A percentile compares a stretch with the other conserved stretches of the same genome.
phyloP scores from a whole-genome alignment of 2,888 invertebrate species.

The Strigamia crassipes region DNA sequence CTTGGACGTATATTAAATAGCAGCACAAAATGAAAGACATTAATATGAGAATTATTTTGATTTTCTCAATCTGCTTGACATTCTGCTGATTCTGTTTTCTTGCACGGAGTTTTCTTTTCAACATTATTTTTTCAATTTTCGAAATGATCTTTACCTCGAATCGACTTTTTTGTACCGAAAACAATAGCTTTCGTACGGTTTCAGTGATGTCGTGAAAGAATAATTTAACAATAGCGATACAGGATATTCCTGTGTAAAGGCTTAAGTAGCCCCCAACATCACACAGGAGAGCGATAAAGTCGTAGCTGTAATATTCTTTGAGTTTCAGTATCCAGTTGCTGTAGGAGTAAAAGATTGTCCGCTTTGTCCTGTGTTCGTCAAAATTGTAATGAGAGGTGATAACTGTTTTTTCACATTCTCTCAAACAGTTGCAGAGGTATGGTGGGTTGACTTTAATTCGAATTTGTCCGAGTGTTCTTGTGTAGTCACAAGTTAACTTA shows the following conservation, averaged over 20 bases:
- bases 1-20: neutral
- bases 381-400: neutral
- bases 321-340: neutral
- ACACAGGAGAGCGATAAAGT: neutral
- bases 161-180: neutral
- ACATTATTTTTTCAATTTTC: neutral
- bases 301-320: neutral
- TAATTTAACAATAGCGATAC: neutral
- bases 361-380: neutral
- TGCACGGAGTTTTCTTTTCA: neutral
- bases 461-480: neutral
- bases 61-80: neutral
- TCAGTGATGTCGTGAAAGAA: neutral
- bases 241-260: neutral
- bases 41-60: neutral
- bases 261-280: neutral
- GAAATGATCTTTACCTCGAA: neutral
- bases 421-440: neutral
- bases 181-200: neutral
- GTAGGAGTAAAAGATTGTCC: neutral
- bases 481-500: neutral
- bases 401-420: neutral
- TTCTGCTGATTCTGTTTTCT: too few species aligned
- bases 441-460: neutral
- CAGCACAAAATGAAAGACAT: neutral